Evolutionary conservation across 2,888 invertebrate species (phyloP), one percentile per base, ranked within the genome.

Genomic region (Dyspetes luteomarginatus): DNA sequence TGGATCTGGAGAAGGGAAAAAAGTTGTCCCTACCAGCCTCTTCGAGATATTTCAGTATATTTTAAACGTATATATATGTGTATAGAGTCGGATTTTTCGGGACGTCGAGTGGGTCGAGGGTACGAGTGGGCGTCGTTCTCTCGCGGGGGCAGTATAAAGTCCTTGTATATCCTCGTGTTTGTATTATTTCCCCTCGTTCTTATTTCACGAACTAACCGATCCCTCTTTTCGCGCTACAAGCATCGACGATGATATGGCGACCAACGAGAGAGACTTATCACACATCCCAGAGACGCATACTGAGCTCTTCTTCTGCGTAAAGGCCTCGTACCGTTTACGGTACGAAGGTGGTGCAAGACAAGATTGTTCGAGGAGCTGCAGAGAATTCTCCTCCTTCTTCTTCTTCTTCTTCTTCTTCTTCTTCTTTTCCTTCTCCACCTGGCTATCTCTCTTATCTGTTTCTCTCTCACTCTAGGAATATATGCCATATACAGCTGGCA

Each of bases 71-170:
- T 17, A n/a, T 15, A 45, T 56, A 28, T n/a, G 24, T 24, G 45
- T 15, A 48, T 48, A 48, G 15, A 71, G 41, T 75, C 60, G 48
- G 15, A 60, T 67, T 71, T 76, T 75, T 71, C 64, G 69, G 55
- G 60, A 36, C 60, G 64, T 82, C 72, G 80, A 80, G 80, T 76
- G 80, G 72, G 80, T 80, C 72, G 76, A 71, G 75, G 71, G 71
- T 72, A 72, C 72, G 28, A 50, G 80, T 80, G 76, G 80, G 80
- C 80, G 74, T 71, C 55, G 64, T 19, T 26, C 45, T 65, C 72
- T 28, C 58, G 64, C 62, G 81, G 68, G 65, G 60, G 68, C 77
- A 68, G 41, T 67, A 48, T 65, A 26, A 62, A 72, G 52, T 72
- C 72, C 72, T 62, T 72, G 50, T 15, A 17, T 22, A 72, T 62